A percentile compares a stretch with the other conserved stretches of the same genome.
Conservation (phyloP, 2,797 vertebrate species). For the Sphenopsis melanotis region DNA sequence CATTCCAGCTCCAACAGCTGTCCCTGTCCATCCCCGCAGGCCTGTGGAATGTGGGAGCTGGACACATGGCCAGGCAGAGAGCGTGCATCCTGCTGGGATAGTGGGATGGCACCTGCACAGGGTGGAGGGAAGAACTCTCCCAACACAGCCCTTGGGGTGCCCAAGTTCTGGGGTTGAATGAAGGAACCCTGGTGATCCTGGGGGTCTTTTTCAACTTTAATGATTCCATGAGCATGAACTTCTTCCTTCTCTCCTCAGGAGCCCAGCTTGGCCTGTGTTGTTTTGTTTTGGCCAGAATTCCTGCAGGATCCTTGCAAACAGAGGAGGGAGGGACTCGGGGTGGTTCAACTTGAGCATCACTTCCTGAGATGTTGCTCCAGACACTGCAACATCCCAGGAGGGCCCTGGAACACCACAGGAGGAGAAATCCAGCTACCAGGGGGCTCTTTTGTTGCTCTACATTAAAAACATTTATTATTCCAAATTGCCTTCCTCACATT, state of each 20-base stretch:
- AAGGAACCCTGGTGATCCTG: neutral
- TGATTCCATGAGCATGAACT: neutral
- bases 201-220: neutral
- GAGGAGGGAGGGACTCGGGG: neutral
- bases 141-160: neutral
- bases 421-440: neutral
- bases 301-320: neutral
- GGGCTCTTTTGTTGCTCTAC: neutral
- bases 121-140: accelerated
- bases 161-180: accelerated
- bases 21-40: accelerated
- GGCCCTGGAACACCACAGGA: neutral
- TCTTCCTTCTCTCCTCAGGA: accelerated
- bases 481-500: slow-evolving; percentile 32
- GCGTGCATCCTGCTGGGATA: accelerated
- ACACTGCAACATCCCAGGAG: neutral
- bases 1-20: neutral
- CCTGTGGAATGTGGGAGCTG: neutral
- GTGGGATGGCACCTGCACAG: accelerated
- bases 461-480: slow-evolving; percentile 47
- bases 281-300: neutral
- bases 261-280: neutral
- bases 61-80: neutral
- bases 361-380: neutral
- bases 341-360: neutral